These are phyloP conservation scores for Gymnobelideus leadbeateri DNA, from an alignment of 2,113 vertebrate genomes.

Conservation along the genomic window DNA sequence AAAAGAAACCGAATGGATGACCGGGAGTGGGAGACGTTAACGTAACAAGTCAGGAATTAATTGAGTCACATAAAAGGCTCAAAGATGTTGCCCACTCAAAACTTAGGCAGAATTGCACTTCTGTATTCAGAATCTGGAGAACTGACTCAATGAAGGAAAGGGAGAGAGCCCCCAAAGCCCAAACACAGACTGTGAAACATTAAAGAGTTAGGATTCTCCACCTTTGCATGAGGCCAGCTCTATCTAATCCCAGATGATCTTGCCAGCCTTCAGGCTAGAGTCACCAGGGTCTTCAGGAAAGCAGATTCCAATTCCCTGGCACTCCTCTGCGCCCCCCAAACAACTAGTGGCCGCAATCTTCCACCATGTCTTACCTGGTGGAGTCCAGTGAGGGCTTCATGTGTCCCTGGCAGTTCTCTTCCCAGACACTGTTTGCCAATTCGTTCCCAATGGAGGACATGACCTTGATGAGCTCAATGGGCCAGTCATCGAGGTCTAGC, in stretches of 20 bases:
- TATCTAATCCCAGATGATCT: accelerated
- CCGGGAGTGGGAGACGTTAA: conserved; percentile 8
- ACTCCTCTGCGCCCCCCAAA: accelerated
- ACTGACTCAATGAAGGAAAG: not conserved
- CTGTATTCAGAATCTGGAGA: not conserved
- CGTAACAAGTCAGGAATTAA: not conserved
- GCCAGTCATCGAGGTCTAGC: conserved; percentile 98
- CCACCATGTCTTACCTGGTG: conserved; percentile 87
- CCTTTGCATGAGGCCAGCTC: not conserved
- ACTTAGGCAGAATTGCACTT: not conserved
- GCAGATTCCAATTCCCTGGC: not conserved
- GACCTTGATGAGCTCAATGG: conserved; percentile 95
- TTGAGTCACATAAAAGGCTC: conserved; percentile 4
- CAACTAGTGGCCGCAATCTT: accelerated
- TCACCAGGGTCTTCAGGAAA: accelerated
- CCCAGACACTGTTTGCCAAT: conserved; percentile 96
- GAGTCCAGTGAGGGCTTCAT: conserved; percentile 92
- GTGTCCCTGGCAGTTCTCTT: conserved; percentile 92
- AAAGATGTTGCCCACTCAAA: not conserved
- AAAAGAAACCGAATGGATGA: conserved; percentile 25
- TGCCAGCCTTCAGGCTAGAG: accelerated
- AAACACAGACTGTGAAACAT: conserved; percentile 51
- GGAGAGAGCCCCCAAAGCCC: conserved; percentile 36
- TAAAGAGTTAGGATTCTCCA: not conserved
- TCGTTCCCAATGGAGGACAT: conserved; percentile 97